Evolutionary conservation across 53 echinoderm and acorn worm species (phyloP).

Genomic region (Holothuria leucospilota): DNA sequence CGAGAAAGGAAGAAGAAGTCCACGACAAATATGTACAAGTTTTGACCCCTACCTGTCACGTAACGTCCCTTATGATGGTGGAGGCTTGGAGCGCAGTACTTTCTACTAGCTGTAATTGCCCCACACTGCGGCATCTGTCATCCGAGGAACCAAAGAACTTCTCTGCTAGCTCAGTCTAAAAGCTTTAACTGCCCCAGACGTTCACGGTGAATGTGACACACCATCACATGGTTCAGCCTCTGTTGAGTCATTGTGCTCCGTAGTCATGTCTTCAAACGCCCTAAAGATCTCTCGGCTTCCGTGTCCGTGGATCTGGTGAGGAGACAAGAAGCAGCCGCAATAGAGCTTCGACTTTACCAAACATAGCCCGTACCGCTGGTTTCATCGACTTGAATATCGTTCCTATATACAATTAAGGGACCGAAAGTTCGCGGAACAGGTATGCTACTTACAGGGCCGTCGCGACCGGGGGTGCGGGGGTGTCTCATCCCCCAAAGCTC

Average conservation of each 20-base stretch:
- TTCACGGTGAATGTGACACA: conserved; percentile 67
- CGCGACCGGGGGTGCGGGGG: too few relatives aligned
- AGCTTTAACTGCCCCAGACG: conserved; percentile 17
- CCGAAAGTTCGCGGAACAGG: too few relatives aligned
- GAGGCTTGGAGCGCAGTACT: too few relatives aligned
- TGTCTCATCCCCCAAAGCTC: too few relatives aligned
- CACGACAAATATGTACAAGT: too few relatives aligned
- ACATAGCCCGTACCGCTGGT: conserved; percentile 38
- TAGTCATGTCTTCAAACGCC: conserved; percentile 65
- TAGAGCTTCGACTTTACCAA: conserved; percentile 50
- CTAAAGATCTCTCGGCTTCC: conserved; percentile 63
- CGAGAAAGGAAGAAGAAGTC: too few relatives aligned
- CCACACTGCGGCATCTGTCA: too few relatives aligned
- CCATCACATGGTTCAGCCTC: conserved; percentile 60
- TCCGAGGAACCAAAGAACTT: conserved; percentile 33
- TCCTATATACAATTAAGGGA: not conserved
- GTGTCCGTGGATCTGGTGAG: conserved; percentile 60
- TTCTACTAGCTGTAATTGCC: too few relatives aligned
- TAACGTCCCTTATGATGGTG: too few relatives aligned
- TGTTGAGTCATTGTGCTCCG: conserved; percentile 68
- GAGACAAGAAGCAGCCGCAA: conserved; percentile 46
- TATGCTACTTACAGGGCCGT: too few relatives aligned
- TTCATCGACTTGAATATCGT: conserved; percentile 34
- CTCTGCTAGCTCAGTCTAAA: conserved; percentile 40
- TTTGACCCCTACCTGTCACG: too few relatives aligned